Percentiles rank a stretch among this genome's conserved stretches.
These are phyloP conservation scores for Globodera ellingtonae DNA, from an alignment of 1,140 invertebrate genomes.

Conservation along the genomic window DNA sequence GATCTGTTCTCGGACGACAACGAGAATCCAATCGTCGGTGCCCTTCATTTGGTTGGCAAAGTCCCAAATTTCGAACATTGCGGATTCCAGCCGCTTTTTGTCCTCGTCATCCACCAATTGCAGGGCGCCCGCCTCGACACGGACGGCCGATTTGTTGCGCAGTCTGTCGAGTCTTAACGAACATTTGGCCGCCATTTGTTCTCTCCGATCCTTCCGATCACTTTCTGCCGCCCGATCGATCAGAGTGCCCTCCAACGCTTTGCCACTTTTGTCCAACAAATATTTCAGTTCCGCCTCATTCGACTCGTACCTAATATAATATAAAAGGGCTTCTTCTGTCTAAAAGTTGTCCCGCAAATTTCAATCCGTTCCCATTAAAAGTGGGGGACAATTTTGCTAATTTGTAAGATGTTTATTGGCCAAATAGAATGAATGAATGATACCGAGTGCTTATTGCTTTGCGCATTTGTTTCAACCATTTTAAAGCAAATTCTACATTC, in stretches of 20 bases:
- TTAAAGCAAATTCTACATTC: neutral
- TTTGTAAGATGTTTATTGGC: neutral
- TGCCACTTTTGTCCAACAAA: neutral
- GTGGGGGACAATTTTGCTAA: too few relatives aligned
- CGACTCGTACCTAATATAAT: neutral
- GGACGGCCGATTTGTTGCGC: neutral
- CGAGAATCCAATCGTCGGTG: neutral
- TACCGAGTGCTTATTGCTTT: neutral
- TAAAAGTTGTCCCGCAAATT: too few relatives aligned
- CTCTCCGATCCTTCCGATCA: neutral
- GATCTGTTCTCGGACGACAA: neutral
- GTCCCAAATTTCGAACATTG: neutral
- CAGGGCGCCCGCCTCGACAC: neutral
- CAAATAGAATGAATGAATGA: neutral
- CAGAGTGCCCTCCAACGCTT: neutral
- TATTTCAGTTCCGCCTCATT: neutral
- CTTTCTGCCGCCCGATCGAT: neutral
- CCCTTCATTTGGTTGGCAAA: neutral
- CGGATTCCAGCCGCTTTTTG: neutral
- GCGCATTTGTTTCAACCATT: conserved; percentile 1
- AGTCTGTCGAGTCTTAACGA: neutral
- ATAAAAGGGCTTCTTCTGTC: too few relatives aligned
- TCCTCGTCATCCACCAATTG: neutral
- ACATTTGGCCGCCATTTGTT: neutral
- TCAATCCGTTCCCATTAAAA: too few relatives aligned